A percentile compares a stretch with the other conserved stretches of the same genome.
phyloP scores from a whole-genome alignment of 2,888 invertebrate species.

The Drosophila kanekoi region DNA sequence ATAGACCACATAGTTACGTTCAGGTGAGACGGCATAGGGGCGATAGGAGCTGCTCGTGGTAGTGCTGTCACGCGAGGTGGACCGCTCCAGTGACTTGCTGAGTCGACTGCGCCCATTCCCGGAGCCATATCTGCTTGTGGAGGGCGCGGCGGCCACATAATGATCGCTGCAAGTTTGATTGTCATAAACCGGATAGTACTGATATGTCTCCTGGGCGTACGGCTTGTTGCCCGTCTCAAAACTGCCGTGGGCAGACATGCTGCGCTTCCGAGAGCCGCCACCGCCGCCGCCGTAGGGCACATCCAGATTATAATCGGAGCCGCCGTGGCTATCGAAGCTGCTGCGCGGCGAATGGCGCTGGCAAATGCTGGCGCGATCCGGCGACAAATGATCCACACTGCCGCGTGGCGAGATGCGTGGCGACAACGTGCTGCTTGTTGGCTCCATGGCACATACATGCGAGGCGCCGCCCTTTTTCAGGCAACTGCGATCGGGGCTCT shows the following conservation, averaged over 20 bases:
- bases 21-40: conserved; percentile 83
- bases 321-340: conserved; percentile 84
- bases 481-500: conserved; percentile 84
- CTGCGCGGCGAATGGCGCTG: conserved; percentile 84
- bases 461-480: conserved; percentile 83
- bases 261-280: conserved; percentile 78
- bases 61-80: conserved; percentile 84
- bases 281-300: conserved; percentile 62
- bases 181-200: conserved; percentile 84
- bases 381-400: conserved; percentile 84
- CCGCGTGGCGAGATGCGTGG: conserved; percentile 84
- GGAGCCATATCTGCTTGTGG: conserved; percentile 60
- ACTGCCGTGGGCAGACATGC: conserved; percentile 84
- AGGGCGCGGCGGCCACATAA: conserved; percentile 82
- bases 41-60: conserved; percentile 79
- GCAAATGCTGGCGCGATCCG: conserved; percentile 82
- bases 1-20: conserved; percentile 83
- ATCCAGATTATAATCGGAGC: conserved; percentile 83
- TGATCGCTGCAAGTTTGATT: conserved; percentile 84
- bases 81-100: conserved; percentile 85
- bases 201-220: conserved; percentile 81
- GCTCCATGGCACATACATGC: conserved; percentile 82
- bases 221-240: conserved; percentile 79
- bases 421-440: conserved; percentile 68
- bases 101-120: conserved; percentile 62